phyloP scores from a whole-genome alignment of 2,797 vertebrate genomes.

The Muraenolepis orangiensis region DNA sequence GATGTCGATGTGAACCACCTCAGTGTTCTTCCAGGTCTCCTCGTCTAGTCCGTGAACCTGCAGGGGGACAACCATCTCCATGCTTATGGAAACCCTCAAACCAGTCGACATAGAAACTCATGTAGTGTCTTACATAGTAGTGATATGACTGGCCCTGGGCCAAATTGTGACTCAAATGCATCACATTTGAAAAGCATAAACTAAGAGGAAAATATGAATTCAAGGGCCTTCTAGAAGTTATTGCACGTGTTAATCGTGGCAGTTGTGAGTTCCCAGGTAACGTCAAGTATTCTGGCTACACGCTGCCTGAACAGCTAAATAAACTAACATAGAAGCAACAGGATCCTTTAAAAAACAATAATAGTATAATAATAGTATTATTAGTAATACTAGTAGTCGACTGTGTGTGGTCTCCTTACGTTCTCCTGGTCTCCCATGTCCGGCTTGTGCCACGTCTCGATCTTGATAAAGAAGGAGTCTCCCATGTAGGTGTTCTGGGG shows the following conservation, averaged over 20 bases:
- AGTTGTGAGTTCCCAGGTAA: background rate
- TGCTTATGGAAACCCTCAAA: background rate
- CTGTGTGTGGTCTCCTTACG: slow-evolving; percentile 74
- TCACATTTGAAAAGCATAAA: background rate
- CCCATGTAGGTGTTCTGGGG: slow-evolving; percentile 89
- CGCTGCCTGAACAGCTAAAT: background rate
- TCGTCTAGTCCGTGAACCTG: slow-evolving; percentile 88
- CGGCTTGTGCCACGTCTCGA: slow-evolving; percentile 97
- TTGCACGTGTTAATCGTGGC: background rate
- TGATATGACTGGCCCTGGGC: background rate
- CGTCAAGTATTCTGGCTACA: too few relatives aligned
- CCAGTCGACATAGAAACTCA: background rate
- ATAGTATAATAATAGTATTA: background rate
- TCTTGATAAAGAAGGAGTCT: slow-evolving; percentile 89
- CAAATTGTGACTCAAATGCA: background rate
- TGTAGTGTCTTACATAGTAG: too few relatives aligned
- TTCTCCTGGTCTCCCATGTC: slow-evolving; percentile 89
- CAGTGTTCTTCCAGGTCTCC: slow-evolving; percentile 77
- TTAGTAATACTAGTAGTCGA: background rate
- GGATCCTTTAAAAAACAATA: background rate
- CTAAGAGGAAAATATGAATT: background rate
- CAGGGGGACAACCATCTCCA: slow-evolving; percentile 3
- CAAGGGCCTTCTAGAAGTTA: background rate
- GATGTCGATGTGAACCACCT: slow-evolving; percentile 87
- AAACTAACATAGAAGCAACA: background rate